A percentile compares a stretch with the other conserved stretches of the same genome.
These are phyloP conservation scores for Crossocerus cetratus DNA, from an alignment of 2,888 invertebrate species.

Conservation along the genomic window DNA sequence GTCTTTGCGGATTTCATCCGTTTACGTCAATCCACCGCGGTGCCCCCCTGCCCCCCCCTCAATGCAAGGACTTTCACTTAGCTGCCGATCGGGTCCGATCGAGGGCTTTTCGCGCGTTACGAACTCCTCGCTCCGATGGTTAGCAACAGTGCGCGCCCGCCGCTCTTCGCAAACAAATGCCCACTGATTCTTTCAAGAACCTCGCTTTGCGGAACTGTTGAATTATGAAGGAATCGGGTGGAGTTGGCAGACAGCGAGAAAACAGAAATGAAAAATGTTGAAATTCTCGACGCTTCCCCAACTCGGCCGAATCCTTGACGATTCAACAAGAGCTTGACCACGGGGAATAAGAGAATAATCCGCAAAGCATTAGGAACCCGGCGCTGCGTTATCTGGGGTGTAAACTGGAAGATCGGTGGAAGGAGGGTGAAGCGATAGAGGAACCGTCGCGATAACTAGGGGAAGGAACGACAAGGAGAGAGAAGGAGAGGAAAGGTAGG, in stretches of 20 bases:
- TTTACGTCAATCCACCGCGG: conserved; percentile 16
- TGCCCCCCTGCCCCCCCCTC: background rate
- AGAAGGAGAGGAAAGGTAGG: background rate
- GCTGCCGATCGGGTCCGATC: background rate
- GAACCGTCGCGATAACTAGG: background rate
- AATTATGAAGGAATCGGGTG: background rate
- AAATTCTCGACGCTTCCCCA: no score
- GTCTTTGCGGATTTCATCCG: conserved; percentile 14
- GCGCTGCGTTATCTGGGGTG: no score
- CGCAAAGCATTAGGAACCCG: no score
- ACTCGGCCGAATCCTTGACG: no score
- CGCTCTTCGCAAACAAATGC: no score
- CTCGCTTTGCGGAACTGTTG: background rate
- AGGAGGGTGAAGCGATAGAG: background rate
- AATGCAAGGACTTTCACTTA: conserved; percentile 31
- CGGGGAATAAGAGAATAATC: no score
- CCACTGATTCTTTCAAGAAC: no score
- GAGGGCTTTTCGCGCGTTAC: background rate
- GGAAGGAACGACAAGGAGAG: background rate
- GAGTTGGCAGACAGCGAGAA: background rate
- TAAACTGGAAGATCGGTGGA: no score
- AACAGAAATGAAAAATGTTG: no score
- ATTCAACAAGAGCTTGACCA: no score
- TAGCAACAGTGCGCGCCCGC: conserved; percentile 2
- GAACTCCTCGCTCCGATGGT: conserved; percentile 22